Conservation (phyloP, 2,888 invertebrate species). For the Entomobrya multifasciata region DNA sequence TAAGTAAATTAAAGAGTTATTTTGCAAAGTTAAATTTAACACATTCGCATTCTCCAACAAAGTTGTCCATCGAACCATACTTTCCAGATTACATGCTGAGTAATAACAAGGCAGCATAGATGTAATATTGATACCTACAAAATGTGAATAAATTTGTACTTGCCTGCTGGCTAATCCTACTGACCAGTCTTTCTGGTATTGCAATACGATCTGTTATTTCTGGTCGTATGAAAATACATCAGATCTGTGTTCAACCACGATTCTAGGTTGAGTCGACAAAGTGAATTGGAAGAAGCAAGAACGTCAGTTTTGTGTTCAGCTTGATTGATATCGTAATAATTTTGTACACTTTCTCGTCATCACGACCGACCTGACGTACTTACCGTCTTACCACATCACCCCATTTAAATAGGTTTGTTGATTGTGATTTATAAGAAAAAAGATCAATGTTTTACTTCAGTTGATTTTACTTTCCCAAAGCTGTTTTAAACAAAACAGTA, state of each 20-base stretch:
- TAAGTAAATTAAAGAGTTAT: constrained; percentile 16
- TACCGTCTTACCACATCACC: too few relatives aligned
- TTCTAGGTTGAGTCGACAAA: constrained; percentile 48
- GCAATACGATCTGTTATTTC: constrained; percentile 16
- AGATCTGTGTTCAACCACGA: constrained; percentile 55
- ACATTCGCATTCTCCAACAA: background rate
- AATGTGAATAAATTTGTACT: constrained; percentile 7
- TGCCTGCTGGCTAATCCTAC: background rate
- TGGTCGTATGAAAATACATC: constrained; percentile 6
- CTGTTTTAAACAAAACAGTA: too few relatives aligned
- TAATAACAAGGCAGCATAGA: too few relatives aligned
- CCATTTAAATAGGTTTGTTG: too few relatives aligned
- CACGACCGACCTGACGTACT: too few relatives aligned
- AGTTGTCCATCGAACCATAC: background rate
- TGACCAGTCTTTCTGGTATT: constrained; percentile 16
- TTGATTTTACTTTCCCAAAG: too few relatives aligned
- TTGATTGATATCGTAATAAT: too few relatives aligned
- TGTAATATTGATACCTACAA: too few relatives aligned
- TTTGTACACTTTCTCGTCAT: too few relatives aligned
- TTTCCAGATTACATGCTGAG: too few relatives aligned
- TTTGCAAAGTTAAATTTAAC: constrained; percentile 11
- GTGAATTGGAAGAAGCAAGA: constrained; percentile 47
- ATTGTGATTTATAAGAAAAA: too few relatives aligned
- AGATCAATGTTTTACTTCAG: too few relatives aligned
- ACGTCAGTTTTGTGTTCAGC: constrained; percentile 1